Percentiles rank a stretch among this genome's conserved stretches.
Conservation (phyloP, 2,888 invertebrate genomes). For the Trissonchulus sp. region DNA sequence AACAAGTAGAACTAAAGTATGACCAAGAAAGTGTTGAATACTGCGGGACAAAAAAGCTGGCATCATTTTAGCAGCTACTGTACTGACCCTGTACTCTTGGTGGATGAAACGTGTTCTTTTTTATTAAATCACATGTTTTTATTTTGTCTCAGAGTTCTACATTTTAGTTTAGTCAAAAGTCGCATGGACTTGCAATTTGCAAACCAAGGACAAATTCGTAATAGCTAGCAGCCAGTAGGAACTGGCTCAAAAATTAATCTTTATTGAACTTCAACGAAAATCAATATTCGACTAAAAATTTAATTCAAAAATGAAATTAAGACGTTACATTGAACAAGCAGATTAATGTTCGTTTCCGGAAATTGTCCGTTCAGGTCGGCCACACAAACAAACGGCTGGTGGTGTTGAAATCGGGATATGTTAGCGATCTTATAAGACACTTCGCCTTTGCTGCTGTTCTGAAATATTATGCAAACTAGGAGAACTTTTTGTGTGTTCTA, state of each 20-base stretch:
- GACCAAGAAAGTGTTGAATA: background rate
- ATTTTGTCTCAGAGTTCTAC: no score
- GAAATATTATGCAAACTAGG: background rate
- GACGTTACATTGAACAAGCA: background rate
- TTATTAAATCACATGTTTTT: no score
- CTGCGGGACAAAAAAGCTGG: background rate
- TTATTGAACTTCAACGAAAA: no score
- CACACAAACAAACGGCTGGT: slow-evolving; percentile 9
- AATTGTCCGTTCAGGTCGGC: slow-evolving; percentile 20
- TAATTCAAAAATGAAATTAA: no score
- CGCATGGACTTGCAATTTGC: no score
- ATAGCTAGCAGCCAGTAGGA: no score
- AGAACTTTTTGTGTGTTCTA: background rate
- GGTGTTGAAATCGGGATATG: background rate
- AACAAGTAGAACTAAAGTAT: background rate
- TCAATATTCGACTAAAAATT: no score
- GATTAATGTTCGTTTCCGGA: background rate
- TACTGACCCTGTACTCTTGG: no score
- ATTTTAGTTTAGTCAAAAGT: no score
- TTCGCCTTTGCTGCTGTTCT: background rate
- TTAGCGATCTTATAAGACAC: slow-evolving; percentile 8
- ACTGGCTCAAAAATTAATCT: no score
- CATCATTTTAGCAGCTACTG: background rate
- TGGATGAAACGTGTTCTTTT: no score
- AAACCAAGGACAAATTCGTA: no score